Evolutionary conservation across 2,113 vertebrate species (phyloP).

Genomic region (Mus spicilegus): DNA sequence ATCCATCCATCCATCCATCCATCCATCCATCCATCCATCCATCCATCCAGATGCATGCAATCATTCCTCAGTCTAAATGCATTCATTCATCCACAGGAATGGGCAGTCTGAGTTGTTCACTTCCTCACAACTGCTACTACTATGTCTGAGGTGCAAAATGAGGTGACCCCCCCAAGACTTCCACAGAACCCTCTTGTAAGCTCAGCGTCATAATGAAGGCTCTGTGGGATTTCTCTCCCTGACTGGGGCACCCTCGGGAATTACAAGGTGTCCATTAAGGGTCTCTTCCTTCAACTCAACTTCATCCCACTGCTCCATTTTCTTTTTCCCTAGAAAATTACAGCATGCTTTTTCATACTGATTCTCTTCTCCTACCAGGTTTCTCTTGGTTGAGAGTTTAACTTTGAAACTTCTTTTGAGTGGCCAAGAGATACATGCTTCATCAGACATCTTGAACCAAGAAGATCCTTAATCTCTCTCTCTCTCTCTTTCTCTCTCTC

Average conservation of each 20-base stretch:
- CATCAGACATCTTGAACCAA: not conserved
- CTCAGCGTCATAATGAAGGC: not conserved
- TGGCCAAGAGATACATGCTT: not conserved
- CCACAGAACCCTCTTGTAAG: not conserved
- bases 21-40: not conserved
- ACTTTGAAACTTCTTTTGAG: not conserved
- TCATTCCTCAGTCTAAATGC: not conserved
- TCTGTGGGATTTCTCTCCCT: not conserved
- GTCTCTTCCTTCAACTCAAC: not conserved
- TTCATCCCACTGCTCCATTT: not conserved
- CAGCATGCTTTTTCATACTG: not conserved
- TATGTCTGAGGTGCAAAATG: not conserved
- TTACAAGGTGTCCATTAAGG: not conserved
- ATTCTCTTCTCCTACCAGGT: not conserved
- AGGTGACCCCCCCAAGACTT: not conserved
- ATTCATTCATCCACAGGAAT: not conserved
- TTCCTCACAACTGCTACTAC: not conserved
- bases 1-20: not conserved
- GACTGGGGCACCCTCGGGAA: not conserved
- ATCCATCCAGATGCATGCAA: not conserved
- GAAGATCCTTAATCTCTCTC: not conserved
- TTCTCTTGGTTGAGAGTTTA: not conserved
- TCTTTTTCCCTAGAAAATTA: not conserved
- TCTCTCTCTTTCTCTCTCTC: not conserved
- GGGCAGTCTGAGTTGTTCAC: too few relatives aligned